phyloP scores from a whole-genome alignment of 2,113 vertebrate species.

The Thamnaconus septentrionalis region DNA sequence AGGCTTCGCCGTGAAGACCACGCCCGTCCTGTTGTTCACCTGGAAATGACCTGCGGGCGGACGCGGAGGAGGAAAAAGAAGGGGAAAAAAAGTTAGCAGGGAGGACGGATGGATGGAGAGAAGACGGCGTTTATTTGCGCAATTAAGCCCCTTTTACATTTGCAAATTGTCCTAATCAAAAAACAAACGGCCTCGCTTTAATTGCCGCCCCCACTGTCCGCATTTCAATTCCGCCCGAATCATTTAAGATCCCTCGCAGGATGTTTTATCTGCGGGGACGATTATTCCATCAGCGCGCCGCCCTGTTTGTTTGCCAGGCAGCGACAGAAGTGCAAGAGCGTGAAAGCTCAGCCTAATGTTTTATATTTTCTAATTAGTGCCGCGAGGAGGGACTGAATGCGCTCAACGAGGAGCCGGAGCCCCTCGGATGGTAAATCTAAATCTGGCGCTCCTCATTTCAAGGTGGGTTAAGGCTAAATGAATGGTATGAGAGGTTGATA shows the following conservation, averaged over 20 bases:
- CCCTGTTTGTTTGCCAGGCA: no score
- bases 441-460: neutral
- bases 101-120: neutral
- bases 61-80: neutral
- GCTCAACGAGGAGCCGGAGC: neutral
- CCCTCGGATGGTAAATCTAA: neutral
- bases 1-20: conserved; percentile 79
- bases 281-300: no score
- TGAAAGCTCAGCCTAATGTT: no score
- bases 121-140: neutral
- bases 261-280: no score
- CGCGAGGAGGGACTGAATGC: neutral
- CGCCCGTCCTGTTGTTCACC: conserved; percentile 84
- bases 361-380: neutral
- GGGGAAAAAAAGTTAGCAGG: neutral
- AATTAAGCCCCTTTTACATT: neutral
- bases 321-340: no score
- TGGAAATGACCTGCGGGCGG: conserved; percentile 79
- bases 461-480: neutral
- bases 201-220: no score
- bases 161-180: neutral
- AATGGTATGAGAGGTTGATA: no score
- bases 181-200: no score
- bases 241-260: no score
- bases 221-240: no score